Evolutionary conservation across 2,797 vertebrate genomes (phyloP).

Genomic region (Strix occidentalis): DNA sequence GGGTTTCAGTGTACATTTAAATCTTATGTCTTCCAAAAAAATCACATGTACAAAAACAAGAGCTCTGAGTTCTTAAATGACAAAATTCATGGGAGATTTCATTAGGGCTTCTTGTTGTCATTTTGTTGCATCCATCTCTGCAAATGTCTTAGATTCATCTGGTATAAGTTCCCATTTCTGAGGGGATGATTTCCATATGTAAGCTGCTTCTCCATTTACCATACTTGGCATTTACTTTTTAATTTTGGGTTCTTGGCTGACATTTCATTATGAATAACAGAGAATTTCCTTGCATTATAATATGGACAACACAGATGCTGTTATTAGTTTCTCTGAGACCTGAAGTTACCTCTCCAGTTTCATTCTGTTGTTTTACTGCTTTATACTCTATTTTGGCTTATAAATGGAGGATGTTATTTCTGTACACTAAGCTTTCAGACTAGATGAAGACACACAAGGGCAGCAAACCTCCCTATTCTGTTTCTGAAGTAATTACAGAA

Average conservation of each 20-base stretch:
- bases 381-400: background rate
- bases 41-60: background rate
- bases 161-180: background rate
- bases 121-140: background rate
- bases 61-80: background rate
- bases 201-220: background rate
- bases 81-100: background rate
- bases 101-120: fast-evolving
- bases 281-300: background rate
- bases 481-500: background rate
- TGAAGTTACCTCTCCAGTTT: background rate
- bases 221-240: background rate
- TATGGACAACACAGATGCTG: background rate
- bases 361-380: background rate
- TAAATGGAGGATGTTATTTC: background rate
- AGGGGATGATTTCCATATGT: background rate
- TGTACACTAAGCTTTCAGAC: background rate
- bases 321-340: background rate
- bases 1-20: background rate
- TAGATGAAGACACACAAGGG: background rate
- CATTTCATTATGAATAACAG: background rate
- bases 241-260: background rate
- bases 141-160: background rate
- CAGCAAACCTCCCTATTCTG: background rate
- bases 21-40: background rate